These are phyloP conservation scores for Argyrosomus regius DNA, from an alignment of 2,797 vertebrate genomes.

Conservation along the genomic window DNA sequence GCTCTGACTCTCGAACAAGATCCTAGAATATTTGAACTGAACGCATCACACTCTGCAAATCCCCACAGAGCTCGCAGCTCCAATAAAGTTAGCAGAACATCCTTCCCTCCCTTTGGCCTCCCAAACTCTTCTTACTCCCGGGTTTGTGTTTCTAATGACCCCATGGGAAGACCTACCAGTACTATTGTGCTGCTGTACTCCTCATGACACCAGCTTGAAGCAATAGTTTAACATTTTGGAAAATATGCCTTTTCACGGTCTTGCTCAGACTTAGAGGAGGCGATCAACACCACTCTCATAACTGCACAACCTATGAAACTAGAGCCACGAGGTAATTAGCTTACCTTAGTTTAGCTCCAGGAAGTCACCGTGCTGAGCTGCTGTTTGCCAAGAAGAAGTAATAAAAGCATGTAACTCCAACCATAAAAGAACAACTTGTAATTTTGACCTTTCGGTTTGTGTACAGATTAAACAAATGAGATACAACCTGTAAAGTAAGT, in stretches of 20 bases:
- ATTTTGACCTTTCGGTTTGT: not conserved
- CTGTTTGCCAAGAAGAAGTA: not conserved
- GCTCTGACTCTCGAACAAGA: not conserved
- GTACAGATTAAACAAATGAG: not conserved
- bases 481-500: not conserved
- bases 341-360: not conserved
- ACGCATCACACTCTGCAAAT: not conserved
- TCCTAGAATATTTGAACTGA: constrained; percentile 14
- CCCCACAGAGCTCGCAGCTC: not conserved
- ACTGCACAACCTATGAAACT: not conserved
- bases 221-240: not conserved
- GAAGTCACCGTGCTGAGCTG: not conserved
- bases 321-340: not conserved
- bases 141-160: not conserved
- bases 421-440: not conserved
- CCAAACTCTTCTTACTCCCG: not conserved
- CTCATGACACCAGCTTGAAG: not conserved
- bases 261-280: not conserved
- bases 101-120: not conserved
- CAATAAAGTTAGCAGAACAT: not conserved
- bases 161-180: not conserved
- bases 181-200: not conserved
- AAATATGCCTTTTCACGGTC: not conserved
- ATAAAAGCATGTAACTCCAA: not conserved
- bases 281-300: not conserved